Evolutionary conservation across 1,140 invertebrate species (phyloP).

Genomic region (Drosophila aff.): DNA sequence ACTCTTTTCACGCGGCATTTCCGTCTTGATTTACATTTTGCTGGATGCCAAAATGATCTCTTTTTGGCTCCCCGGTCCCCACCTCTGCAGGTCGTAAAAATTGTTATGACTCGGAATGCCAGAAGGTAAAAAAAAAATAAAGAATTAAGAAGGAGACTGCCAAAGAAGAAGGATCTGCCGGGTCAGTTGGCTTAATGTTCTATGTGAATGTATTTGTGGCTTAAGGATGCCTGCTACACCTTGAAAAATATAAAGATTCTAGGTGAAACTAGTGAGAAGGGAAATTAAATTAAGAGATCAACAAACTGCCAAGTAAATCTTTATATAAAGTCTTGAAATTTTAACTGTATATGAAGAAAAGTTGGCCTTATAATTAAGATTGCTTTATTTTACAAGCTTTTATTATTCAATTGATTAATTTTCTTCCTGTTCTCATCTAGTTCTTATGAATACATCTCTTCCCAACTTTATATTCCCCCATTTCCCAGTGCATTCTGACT

Average conservation of each 20-base stretch:
- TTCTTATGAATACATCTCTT: neutral
- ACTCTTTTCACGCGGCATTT: slow-evolving; percentile 78
- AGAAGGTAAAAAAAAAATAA: neutral
- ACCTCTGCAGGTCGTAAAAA: slow-evolving; percentile 30
- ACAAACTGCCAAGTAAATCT: neutral
- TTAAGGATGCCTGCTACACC: slow-evolving; percentile 12
- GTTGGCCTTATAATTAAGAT: neutral
- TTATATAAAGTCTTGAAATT: neutral
- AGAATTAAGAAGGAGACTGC: neutral
- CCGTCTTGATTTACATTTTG: slow-evolving; percentile 76
- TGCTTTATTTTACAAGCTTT: neutral
- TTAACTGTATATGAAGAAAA: neutral
- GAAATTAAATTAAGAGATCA: neutral
- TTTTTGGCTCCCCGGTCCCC: slow-evolving; percentile 14
- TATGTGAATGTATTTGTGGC: neutral
- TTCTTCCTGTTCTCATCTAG: too few relatives aligned
- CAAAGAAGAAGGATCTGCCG: slow-evolving; percentile 17
- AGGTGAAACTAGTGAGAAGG: neutral
- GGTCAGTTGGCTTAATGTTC: slow-evolving; percentile 5
- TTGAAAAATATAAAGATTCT: neutral
- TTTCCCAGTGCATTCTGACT: slow-evolving; percentile 15
- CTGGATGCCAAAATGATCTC: slow-evolving; percentile 48
- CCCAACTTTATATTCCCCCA: neutral
- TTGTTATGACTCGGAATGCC: slow-evolving; percentile 53
- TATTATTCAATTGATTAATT: too few relatives aligned